Evolutionary conservation across 2,113 vertebrate species (phyloP).

Genomic region (Phasianus colchicus): DNA sequence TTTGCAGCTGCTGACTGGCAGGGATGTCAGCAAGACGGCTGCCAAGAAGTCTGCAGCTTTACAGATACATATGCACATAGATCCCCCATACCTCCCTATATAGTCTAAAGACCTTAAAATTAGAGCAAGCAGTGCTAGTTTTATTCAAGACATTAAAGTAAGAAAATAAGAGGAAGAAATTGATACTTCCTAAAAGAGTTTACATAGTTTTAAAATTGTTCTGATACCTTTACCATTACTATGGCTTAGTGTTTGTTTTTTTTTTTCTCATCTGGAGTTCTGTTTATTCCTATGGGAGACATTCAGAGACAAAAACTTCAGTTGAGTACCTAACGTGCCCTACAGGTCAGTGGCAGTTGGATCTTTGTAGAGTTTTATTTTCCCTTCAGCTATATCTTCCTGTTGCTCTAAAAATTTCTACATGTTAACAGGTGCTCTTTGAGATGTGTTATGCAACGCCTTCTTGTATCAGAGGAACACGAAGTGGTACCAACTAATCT

Average conservation of each 20-base stretch:
- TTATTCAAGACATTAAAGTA: not conserved
- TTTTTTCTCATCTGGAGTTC: not conserved
- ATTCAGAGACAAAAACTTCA: not conserved
- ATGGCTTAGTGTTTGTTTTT: not conserved
- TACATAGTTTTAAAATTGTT: not conserved
- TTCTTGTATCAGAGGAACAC: not conserved
- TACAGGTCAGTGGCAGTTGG: not conserved
- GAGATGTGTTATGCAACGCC: too few species aligned
- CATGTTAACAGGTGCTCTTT: not conserved
- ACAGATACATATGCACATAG: not conserved
- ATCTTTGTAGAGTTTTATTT: not conserved
- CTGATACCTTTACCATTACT: not conserved
- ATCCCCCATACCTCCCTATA: not conserved
- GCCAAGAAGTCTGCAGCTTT: conserved; percentile 18
- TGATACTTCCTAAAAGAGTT: not conserved
- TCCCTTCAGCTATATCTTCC: not conserved
- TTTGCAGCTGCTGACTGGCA: conserved; percentile 54
- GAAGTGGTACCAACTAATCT: not conserved
- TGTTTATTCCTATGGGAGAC: not conserved
- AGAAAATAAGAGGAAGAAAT: not conserved
- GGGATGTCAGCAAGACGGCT: conserved; percentile 6
- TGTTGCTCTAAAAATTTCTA: not conserved
- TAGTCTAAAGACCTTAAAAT: not conserved
- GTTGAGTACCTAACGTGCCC: not conserved
- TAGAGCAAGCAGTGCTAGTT: not conserved